Conservation (phyloP, 2,797 vertebrate genomes). For the Urophycis tenuis region DNA sequence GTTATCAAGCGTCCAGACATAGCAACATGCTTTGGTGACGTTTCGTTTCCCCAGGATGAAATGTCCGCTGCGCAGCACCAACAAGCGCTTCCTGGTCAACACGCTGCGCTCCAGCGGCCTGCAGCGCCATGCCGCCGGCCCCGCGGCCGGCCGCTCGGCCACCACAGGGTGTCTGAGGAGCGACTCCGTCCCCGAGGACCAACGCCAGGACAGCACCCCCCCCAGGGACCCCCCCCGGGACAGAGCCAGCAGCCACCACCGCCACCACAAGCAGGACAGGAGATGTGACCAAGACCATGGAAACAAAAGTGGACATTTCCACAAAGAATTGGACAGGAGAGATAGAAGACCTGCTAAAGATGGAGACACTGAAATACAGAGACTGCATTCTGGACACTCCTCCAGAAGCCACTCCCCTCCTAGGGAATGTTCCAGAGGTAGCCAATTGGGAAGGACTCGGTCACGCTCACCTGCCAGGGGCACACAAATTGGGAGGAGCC, state of each 20-base stretch:
- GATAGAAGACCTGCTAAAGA: slow-evolving; percentile 32
- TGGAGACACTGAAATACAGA: slow-evolving; percentile 43
- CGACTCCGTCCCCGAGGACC: slow-evolving; percentile 33
- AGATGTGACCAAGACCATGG: slow-evolving; percentile 33
- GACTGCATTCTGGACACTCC: slow-evolving; percentile 24
- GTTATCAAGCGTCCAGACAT: neutral
- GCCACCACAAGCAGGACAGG: slow-evolving; percentile 27
- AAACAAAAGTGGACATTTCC: slow-evolving; percentile 23
- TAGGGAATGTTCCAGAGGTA: slow-evolving; percentile 4
- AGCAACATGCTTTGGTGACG: neutral
- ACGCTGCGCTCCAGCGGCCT: slow-evolving; percentile 82
- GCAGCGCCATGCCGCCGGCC: slow-evolving; percentile 32
- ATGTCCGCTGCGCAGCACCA: slow-evolving; percentile 87
- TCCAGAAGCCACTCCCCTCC: slow-evolving; percentile 18
- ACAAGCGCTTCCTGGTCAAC: slow-evolving; percentile 96
- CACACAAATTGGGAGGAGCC: slow-evolving; percentile 13
- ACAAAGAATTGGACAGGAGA: slow-evolving; percentile 33
- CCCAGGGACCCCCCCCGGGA: slow-evolving; percentile 31
- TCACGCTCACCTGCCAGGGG: slow-evolving; percentile 30
- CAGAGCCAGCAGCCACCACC: slow-evolving; percentile 25
- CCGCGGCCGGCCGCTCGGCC: slow-evolving; percentile 20
- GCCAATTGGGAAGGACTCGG: slow-evolving; percentile 27
- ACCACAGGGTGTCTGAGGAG: slow-evolving; percentile 36
- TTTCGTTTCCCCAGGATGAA: slow-evolving; percentile 80
- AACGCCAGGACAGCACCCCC: slow-evolving; percentile 51